Evolutionary conservation across 1,140 invertebrate genomes (phyloP), one percentile per base, ranked within the genome.

Genomic region (Aphis craccivora): DNA sequence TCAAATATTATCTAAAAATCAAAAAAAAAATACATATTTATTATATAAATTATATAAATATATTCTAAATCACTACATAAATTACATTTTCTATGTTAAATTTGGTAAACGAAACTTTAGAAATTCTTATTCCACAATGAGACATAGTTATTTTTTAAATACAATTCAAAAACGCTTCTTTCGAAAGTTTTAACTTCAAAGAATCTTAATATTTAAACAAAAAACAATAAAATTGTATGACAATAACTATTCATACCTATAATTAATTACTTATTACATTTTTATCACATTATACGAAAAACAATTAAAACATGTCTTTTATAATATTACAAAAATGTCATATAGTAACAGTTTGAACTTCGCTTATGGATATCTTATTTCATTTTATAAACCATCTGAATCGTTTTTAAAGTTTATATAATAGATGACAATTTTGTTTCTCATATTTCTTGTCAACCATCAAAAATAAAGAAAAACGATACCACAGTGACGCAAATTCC

Each of bases 371-470:
- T 89, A 89, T 53, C 9, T 8, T 37, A n/a, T 88, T 88, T 30
- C 86, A 45, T 88, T 48, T 88, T 43, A 25, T 88, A 88, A 48
- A 48, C 45, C 7, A 2, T 35, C 18, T 48, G 30, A 87, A 43
- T 87, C 25, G 40, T 87, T 87, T 87, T 87, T 48, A 51, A 51
- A 48, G 9, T 35, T 43, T 48, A 48, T 43, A 23, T 88, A 88
- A 35, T 48, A 43, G 14, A 88, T 88, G 86, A 88, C 18, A 51
- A 88, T 35, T 35, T 89, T 30, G 51, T 53, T 48, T 53, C n/a
- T 89, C n/a, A 35, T 88, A 18, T 51, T 88, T 88, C 86, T 45
- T 45, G 87, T 89, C 37, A 89, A 23, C 48, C 25, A 89, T 53
- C n/a, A 35, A 89, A 53, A 37, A 53, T 37, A 22, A n/a, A 35